Evolutionary conservation across 1,140 invertebrate species (phyloP), one percentile per base, ranked within the genome.

Genomic region (Antheraea mylitta): DNA sequence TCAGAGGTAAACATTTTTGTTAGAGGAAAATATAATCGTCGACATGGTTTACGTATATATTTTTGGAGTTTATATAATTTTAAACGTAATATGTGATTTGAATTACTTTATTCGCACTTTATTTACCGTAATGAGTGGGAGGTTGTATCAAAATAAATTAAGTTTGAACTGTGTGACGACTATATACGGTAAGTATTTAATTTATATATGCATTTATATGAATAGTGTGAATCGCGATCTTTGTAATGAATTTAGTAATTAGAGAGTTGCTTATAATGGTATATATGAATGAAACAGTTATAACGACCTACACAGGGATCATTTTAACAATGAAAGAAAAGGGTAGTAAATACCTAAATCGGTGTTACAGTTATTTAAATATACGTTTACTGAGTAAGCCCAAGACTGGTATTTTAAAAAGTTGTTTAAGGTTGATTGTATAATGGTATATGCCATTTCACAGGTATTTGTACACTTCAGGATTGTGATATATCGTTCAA

Each of bases 401-500:
- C 22, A 30, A 30, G 22, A 4, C 1, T 30, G 22, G 22, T 30
- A 30, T 30, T 30, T 30, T 30, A 30, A 30, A 30, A 30, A 30
- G 22, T 30, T 30, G 4, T 4, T 30, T 30, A 30, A 30, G 22
- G 22, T 30, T 30, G 22, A 30, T 30, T 30, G 22, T 30, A 30
- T 30, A 30, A 30, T 30, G 4, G 1, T 30, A 30, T 30, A 30
- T 30, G 22, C 4, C 1, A 42, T 9, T 42, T 61, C 8, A 10
- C 30, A 61, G 19, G 60, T 9, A 22, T 61, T 2, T 22, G 60
- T 42, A 42, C 64, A n/a, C 13, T 58, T 53, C 36, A 95, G 79
- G 96, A 96, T 74, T 88, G 96, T 19, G 95, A 96, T 76, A 81
- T 95, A 30, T 90, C 93, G 36, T 89, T 95, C 3, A 93, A 86